Evolutionary conservation across 2,888 invertebrate genomes (phyloP).

Genomic region (Macrosiphum euphorbiae): DNA sequence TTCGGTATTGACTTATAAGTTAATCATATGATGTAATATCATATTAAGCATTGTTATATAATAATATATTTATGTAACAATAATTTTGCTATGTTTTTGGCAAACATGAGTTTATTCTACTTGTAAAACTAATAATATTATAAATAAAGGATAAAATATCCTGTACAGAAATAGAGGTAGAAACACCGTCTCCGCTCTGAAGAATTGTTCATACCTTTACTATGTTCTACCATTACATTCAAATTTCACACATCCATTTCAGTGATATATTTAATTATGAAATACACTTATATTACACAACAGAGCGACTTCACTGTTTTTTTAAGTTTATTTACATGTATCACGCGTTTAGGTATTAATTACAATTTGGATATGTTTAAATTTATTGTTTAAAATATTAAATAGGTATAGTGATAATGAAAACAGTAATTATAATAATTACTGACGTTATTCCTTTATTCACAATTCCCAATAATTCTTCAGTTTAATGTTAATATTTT

Average conservation of each 20-base stretch:
- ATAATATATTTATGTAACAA: neutral
- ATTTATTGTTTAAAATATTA: neutral
- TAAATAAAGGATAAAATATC: neutral
- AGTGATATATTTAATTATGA: neutral
- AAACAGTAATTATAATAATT: neutral
- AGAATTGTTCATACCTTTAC: neutral
- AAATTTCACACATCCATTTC: neutral
- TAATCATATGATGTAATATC: neutral
- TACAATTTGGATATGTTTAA: neutral
- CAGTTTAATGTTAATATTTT: neutral
- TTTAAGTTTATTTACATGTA: neutral
- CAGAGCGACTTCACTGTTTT: neutral
- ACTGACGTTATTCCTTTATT: neutral
- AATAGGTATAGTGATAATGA: neutral
- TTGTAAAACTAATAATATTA: neutral
- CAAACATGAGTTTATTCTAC: neutral
- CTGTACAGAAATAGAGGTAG: neutral
- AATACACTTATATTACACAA: neutral
- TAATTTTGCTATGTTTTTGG: neutral
- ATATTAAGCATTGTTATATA: neutral
- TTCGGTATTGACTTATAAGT: neutral
- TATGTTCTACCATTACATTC: neutral
- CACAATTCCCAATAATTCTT: neutral
- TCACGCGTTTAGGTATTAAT: neutral
- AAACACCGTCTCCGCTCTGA: neutral